phyloP scores from a whole-genome alignment of 2,797 vertebrate genomes.

The Ciconia nigra region DNA sequence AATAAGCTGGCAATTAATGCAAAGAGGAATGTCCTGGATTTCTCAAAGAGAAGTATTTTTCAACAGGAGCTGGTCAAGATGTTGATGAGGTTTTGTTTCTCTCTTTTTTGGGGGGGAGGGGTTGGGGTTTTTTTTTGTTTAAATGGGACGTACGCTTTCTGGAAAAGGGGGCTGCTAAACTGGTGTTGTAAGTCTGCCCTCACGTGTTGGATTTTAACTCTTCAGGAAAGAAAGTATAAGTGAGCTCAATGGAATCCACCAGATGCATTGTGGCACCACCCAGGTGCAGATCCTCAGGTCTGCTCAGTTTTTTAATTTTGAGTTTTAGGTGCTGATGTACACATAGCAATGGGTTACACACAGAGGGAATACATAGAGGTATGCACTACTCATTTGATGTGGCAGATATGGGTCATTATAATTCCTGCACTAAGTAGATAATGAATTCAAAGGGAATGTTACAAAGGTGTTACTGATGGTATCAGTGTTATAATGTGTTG shows the following conservation, averaged over 20 bases:
- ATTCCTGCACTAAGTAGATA: neutral
- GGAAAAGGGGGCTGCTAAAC: neutral
- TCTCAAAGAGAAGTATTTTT: slow-evolving; percentile 44
- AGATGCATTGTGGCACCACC: neutral
- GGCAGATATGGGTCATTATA: neutral
- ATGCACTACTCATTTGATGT: neutral
- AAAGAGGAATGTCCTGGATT: slow-evolving; percentile 48
- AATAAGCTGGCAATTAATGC: slow-evolving; percentile 56
- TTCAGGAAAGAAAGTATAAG: neutral
- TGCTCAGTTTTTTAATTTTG: neutral
- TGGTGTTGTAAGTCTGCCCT: slow-evolving; percentile 59
- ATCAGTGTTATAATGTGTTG: neutral
- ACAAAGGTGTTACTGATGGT: neutral
- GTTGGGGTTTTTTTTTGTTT: neutral
- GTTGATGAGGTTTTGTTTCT: neutral
- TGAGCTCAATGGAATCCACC: neutral
- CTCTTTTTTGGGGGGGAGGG: no score
- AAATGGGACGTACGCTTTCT: slow-evolving; percentile 19
- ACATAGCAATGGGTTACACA: neutral
- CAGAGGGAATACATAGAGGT: neutral
- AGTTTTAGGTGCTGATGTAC: neutral
- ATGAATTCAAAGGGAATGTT: neutral
- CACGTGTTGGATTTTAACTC: slow-evolving; percentile 46
- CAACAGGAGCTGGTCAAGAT: slow-evolving; percentile 32
- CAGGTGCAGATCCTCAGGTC: neutral